Evolutionary conservation across 2,113 vertebrate genomes (phyloP).

Genomic region (Lagenorhynchus albirostris): DNA sequence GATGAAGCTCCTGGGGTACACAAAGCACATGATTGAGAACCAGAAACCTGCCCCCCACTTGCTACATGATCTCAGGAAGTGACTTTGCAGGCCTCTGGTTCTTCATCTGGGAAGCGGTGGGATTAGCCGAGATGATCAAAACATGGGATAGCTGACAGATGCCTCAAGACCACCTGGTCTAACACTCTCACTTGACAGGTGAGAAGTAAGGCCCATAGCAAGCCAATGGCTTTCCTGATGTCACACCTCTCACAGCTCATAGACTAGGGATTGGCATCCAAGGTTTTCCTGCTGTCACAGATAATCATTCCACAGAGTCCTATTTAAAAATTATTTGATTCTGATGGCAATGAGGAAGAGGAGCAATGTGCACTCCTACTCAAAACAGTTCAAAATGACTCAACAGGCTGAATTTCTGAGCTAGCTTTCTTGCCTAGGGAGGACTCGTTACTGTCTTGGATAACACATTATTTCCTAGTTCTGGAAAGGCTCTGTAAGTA

Average conservation of each 20-base stretch:
- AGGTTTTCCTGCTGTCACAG: not conserved
- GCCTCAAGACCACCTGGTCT: not conserved
- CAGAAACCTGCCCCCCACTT: not conserved
- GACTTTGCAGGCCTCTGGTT: not conserved
- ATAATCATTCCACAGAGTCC: not conserved
- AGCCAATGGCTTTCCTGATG: not conserved
- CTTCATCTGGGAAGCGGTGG: not conserved
- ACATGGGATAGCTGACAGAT: not conserved
- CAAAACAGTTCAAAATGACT: conserved; percentile 45
- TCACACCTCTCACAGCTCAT: not conserved
- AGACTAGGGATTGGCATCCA: not conserved
- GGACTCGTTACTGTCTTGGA: conserved; percentile 25
- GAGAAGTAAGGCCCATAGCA: not conserved
- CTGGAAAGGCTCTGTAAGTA: conserved; percentile 52
- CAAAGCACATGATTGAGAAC: not conserved
- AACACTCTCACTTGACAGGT: not conserved
- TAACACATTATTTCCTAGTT: conserved; percentile 36
- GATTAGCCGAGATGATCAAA: not conserved
- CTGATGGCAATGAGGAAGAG: conserved; percentile 17
- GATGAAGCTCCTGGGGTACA: not conserved
- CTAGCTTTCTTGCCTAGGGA: conserved; percentile 45
- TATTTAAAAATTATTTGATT: conserved; percentile 22
- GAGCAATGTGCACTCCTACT: conserved; percentile 13
- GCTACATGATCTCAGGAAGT: not conserved
- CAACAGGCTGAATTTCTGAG: conserved; percentile 49